Evolutionary conservation across 2,888 invertebrate species (phyloP), one percentile per base, ranked within the genome.

Genomic region (Lomographa bimaculata): DNA sequence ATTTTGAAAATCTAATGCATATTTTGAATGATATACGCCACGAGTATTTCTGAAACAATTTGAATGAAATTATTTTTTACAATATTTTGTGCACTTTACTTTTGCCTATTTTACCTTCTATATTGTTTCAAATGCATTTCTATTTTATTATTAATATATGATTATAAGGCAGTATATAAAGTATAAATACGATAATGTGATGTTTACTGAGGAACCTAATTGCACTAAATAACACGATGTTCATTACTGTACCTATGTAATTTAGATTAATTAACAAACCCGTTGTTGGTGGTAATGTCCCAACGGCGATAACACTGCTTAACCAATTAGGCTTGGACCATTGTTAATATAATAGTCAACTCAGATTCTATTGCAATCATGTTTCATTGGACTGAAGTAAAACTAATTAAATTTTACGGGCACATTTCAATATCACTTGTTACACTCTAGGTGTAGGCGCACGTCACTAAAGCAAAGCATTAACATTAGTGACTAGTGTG

Each of bases 251-350:
- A 70, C 57, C 52, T 57, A 51, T 55, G 60, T 74, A 71, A 77
- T 69, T 69, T 78, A 78, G 69, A 64, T 68, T 60, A 66, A 72
- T 68, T 77, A 79, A 79, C 73, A 73, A 63, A 60, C 62, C 70
- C 72, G 73, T 78, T 77, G 76, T 79, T 77, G 76, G 72, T 72
- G 73, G 70, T 72, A 65, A 73, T 75, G 76, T 78, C 64, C 65
- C 72, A 69, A 71, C 69, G 78, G 71, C 82, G 83, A 79, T 86
- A 86, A 86, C 86, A 86, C 84, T 86, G 85, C 79, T 80, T 83
- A 69, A 76, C 76, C 76, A 72, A 66, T 64, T 66, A 70, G 62
- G 69, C 71, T 70, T 70, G 43, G 44, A 61, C 54, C 50, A 53
- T 54, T 46, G 36, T 49, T 47, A 43, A 41, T 47, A 45, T 39